Evolutionary conservation across 2,888 invertebrate genomes (phyloP).

Genomic region (Machimus rusticus): DNA sequence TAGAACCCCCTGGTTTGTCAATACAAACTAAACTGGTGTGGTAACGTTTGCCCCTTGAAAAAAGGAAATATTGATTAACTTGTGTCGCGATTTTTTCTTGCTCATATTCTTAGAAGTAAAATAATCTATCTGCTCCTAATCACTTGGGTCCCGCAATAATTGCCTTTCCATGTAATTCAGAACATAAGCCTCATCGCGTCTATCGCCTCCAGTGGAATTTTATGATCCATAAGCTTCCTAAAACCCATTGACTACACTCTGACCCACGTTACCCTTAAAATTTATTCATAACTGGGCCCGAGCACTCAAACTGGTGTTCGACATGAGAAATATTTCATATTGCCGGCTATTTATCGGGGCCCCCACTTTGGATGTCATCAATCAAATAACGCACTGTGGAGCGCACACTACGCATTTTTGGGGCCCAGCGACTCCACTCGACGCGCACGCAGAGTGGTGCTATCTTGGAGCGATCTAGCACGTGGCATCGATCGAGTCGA

Average conservation of each 20-base stretch:
- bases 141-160: not conserved
- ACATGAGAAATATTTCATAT: not conserved
- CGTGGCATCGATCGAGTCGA: not conserved
- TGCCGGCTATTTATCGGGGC: not conserved
- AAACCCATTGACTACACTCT: not conserved
- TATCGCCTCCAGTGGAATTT: not conserved
- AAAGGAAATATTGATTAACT: not conserved
- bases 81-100: not conserved
- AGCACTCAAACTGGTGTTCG: not conserved
- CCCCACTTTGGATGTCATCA: not conserved
- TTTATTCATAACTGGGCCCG: not conserved
- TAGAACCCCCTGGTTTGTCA: too few relatives aligned
- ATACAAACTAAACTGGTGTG: too few relatives aligned
- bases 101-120: not conserved
- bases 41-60: not conserved
- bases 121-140: not conserved
- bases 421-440: not conserved
- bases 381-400: not conserved
- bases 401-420: not conserved
- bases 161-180: not conserved
- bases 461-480: not conserved
- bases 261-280: not conserved
- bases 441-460: not conserved
- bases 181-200: not conserved
- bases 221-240: not conserved